Base-by-base conservation (phyloP, 2,113 vertebrate species). In the Mastomys coucha region DNA sequence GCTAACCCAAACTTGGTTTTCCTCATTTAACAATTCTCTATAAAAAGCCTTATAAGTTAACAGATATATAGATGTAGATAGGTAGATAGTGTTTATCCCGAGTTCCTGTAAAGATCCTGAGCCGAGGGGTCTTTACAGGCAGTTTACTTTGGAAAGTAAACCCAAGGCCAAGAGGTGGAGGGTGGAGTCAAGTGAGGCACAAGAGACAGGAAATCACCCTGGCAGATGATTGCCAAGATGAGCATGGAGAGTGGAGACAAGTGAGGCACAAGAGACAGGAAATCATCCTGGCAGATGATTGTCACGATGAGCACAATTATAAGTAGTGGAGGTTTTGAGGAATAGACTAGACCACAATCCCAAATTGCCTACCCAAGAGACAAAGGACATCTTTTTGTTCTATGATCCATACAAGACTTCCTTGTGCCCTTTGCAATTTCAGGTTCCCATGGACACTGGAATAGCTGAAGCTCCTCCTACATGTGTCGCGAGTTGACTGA, bases 101-200 rank as follows among this genome's bases (percentile, higher is more conserved):
- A n/a, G 19, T 91, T 80, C 2, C 20, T 51, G 19, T 17, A 6
- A 67, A 80, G 63, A 31, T 6, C 17, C 56, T 70, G 22, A 80
- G 24, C 73, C 36, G 77, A 93, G 3, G 22, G 24, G 2, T 75
- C 88, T 26, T 10, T 33, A 31, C 0, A n/a, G 60, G 10, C 10
- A 45, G 7, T 85, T 89, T 81, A 60, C 93, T 96, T 53, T 73
- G 53, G 42, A 86, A 89, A 73, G 5, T 70, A 20, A 93, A 10
- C 2, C 42, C 5, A 24, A 89, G 22, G 67, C 70, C 24, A 17
- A 87, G 31, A 12, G 63, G 8, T 49, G 4, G 56, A 88, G 6
- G 60, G 51, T 9, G 5, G 36, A 51, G 49, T 75, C 49, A 26
- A 73, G 36, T 24, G 14, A 56, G 26, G 42, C 16, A 53, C 6